Evolutionary conservation across 1,140 invertebrate genomes (phyloP).

Genomic region (Sitophilus oryzae): DNA sequence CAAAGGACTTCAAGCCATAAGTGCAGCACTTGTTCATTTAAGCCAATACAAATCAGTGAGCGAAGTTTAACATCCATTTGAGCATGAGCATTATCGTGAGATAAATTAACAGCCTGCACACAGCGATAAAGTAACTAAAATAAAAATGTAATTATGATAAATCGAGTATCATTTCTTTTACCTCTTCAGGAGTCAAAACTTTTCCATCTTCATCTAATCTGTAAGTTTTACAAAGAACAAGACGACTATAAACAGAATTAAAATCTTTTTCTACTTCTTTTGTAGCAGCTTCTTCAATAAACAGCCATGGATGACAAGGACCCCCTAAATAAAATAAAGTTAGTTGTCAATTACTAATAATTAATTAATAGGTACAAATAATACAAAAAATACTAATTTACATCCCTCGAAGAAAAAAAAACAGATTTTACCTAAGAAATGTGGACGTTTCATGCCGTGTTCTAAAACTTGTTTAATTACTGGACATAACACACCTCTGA

Average conservation of each 20-base stretch:
- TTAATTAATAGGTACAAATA: too few relatives aligned
- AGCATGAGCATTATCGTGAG: constrained; percentile 90
- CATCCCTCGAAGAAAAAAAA: too few relatives aligned
- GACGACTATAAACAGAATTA: constrained; percentile 93
- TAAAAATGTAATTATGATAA: constrained; percentile 6
- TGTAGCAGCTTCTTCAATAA: constrained; percentile 94
- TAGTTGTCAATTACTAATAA: too few relatives aligned
- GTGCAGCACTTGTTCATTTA: constrained; percentile 95
- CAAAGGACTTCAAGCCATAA: constrained; percentile 97
- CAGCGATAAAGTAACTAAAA: constrained; percentile 82
- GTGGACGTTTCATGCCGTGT: constrained; percentile 90
- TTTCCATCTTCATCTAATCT: constrained; percentile 98
- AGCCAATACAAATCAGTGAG: constrained; percentile 88
- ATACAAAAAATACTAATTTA: too few relatives aligned
- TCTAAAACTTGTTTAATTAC: constrained; percentile 91
- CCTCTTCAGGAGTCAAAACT: constrained; percentile 96
- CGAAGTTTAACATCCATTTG: constrained; percentile 98
- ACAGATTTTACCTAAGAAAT: constrained; percentile 53
- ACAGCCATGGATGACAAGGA: constrained; percentile 96
- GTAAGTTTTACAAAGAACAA: constrained; percentile 98
- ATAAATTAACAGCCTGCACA: constrained; percentile 91
- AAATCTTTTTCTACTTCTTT: constrained; percentile 97
- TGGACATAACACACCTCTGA: constrained; percentile 88
- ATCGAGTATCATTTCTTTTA: constrained; percentile 38
- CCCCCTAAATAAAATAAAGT: constrained; percentile 55